These are phyloP conservation scores for Chelonus formosanus DNA, from an alignment of 2,888 invertebrate species.

Conservation along the genomic window DNA sequence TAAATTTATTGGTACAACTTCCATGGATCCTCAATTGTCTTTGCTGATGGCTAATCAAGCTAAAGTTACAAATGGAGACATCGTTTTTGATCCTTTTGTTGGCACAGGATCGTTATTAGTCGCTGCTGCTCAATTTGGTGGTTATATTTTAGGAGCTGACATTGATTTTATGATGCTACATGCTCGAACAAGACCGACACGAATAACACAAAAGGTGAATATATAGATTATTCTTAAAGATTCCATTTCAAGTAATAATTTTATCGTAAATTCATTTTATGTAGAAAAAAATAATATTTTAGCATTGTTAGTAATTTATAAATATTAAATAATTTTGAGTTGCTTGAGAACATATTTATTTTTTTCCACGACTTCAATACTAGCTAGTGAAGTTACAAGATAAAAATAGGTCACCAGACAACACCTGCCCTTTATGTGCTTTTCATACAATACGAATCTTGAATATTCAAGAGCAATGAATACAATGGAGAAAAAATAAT, in stretches of 20 bases:
- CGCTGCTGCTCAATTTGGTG: slow-evolving; percentile 89
- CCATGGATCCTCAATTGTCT: slow-evolving; percentile 96
- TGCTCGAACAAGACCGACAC: slow-evolving; percentile 81
- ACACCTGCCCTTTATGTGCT: too few species aligned
- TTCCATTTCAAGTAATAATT: background rate
- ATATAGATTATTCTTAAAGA: slow-evolving; percentile 16
- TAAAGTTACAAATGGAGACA: slow-evolving; percentile 73
- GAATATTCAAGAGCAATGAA: too few species aligned
- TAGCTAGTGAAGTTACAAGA: too few species aligned
- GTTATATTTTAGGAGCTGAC: slow-evolving; percentile 86
- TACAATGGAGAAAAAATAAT: too few species aligned
- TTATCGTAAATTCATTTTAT: too few species aligned
- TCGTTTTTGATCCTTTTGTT: slow-evolving; percentile 95
- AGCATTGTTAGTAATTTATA: too few species aligned
- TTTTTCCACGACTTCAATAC: too few species aligned
- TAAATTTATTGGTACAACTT: slow-evolving; percentile 97
- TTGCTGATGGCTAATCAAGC: slow-evolving; percentile 97
- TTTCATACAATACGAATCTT: too few species aligned
- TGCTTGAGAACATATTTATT: too few species aligned
- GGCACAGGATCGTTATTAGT: slow-evolving; percentile 87
- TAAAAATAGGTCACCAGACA: too few species aligned
- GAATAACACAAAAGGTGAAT: slow-evolving; percentile 78
- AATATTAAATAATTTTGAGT: too few species aligned
- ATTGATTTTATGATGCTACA: slow-evolving; percentile 96
- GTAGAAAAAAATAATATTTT: too few species aligned